Evolutionary conservation across 2,888 invertebrate genomes (phyloP), one percentile per base, ranked within the genome.

Genomic region (Eupithecia vulgata): DNA sequence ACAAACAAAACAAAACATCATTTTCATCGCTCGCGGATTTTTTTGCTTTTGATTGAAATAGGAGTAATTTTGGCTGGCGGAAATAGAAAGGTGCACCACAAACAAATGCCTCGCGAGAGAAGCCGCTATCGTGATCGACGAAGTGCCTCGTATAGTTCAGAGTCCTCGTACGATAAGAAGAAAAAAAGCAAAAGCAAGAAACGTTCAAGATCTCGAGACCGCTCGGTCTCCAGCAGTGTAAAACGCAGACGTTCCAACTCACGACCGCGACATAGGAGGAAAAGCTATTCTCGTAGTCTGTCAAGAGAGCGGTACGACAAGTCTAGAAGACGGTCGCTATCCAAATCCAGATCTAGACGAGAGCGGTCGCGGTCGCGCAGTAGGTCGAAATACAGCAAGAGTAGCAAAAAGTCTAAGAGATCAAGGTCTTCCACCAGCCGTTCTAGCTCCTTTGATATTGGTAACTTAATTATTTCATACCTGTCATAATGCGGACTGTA

Each of bases 221-320:
- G 90, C 69, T 93, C 92, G 0, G 91, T 88, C 78, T 88, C 92
- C 1, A 91, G 85, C 68, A 90, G 87, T 79, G 82, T 87, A 72
- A 88, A 86, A 81, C 85, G 88, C 78, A 91, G 85, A 75, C 88
- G 91, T 4, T 93, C 94, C 37, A 86, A 75, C 74, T 93, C 93
- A 34, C 85, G 90, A 5, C 83, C 89, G 2, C 90, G 87, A 72
- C 84, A 88, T 75, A 91, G 83, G 78, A 85, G 86, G 65, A 87
- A 89, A 61, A 94, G 93, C 80, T 88, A 90, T 76, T 92, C 94
- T 7, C 87, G 94, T 76, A 94, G 94, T 81, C 59, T 85, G n/a
- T 94, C 94, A 0, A 87, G 89, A 71, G 94, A 94, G 35, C 87
- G 90, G 7, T 91, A 94, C 85, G 92, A 91, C 35, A 92, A 88